Conservation (phyloP, 2,113 vertebrate species). For the Rafetus swinhoei region DNA sequence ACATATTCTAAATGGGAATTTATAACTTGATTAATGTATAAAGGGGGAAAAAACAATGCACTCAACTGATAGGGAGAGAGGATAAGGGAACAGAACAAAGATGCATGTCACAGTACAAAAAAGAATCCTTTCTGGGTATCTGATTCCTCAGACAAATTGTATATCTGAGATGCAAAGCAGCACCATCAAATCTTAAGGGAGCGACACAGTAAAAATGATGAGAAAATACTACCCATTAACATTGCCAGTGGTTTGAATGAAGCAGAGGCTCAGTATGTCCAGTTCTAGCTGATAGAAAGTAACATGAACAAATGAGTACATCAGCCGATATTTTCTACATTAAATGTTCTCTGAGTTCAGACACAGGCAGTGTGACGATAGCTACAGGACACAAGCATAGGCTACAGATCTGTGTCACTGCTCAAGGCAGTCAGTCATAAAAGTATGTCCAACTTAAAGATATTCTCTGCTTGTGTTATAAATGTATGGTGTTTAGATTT, state of each 20-base stretch:
- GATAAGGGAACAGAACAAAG: background rate
- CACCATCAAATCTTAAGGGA: background rate
- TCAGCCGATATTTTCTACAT: background rate
- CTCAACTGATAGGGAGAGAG: background rate
- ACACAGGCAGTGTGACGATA: slow-evolving; percentile 3
- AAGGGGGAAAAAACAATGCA: background rate
- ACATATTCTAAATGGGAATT: slow-evolving; percentile 22
- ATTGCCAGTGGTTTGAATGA: slow-evolving; percentile 26
- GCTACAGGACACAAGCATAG: background rate
- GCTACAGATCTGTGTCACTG: background rate
- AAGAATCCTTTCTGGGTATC: background rate
- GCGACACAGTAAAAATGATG: background rate
- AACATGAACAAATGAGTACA: slow-evolving; percentile 15
- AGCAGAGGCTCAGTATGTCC: background rate
- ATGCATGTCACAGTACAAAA: background rate
- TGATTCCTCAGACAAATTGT: slow-evolving; percentile 16
- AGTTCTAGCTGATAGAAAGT: background rate
- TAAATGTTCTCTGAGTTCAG: slow-evolving; percentile 24
- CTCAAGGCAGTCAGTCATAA: background rate
- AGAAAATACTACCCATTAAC: slow-evolving; percentile 27
- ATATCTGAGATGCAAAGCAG: background rate
- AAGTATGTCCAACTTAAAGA: background rate
- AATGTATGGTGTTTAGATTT: background rate
- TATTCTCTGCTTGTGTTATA: background rate
- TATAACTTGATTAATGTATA: slow-evolving; percentile 4